phyloP scores from a whole-genome alignment of 2,113 vertebrate species.

The Scomber japonicus region DNA sequence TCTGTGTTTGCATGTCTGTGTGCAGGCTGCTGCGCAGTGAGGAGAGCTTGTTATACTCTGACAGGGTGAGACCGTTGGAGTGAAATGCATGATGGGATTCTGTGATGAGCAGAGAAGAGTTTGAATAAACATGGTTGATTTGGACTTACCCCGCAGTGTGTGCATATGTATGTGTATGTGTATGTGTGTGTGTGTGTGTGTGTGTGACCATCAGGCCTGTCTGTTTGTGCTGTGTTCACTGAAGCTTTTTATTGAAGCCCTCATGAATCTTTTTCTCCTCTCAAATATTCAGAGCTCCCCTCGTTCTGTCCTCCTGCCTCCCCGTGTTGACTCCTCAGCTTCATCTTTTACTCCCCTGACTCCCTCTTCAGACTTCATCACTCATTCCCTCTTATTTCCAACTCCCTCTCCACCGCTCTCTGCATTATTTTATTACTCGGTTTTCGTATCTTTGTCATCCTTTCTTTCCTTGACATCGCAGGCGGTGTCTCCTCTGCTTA shows the following conservation, averaged over 20 bases:
- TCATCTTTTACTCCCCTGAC: constrained; percentile 44
- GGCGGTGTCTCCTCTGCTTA: not conserved
- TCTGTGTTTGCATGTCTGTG: constrained; percentile 28
- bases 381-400: constrained; percentile 44
- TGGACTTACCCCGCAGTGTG: constrained; percentile 33
- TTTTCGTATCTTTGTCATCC: constrained; percentile 2
- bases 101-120: constrained; percentile 73
- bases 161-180: constrained; percentile 35
- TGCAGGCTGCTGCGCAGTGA: constrained; percentile 44
- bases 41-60: constrained; percentile 74
- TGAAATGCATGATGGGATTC: constrained; percentile 80
- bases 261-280: constrained; percentile 70
- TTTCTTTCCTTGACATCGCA: not conserved
- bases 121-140: constrained; percentile 76
- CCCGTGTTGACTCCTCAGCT: constrained; percentile 33
- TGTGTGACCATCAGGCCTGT: constrained; percentile 47
- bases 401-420: constrained; percentile 7
- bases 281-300: constrained; percentile 63
- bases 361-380: constrained; percentile 40
- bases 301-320: constrained; percentile 7
- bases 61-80: constrained; percentile 70
- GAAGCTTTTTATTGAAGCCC: constrained; percentile 78
- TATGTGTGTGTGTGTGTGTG: constrained; percentile 21
- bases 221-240: constrained; percentile 71
- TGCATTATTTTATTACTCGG: constrained; percentile 14